Percentiles rank a stretch among this genome's conserved stretches.
Evolutionary conservation across 2,888 invertebrate genomes (phyloP).

Genomic region (Amiota communis): DNA sequence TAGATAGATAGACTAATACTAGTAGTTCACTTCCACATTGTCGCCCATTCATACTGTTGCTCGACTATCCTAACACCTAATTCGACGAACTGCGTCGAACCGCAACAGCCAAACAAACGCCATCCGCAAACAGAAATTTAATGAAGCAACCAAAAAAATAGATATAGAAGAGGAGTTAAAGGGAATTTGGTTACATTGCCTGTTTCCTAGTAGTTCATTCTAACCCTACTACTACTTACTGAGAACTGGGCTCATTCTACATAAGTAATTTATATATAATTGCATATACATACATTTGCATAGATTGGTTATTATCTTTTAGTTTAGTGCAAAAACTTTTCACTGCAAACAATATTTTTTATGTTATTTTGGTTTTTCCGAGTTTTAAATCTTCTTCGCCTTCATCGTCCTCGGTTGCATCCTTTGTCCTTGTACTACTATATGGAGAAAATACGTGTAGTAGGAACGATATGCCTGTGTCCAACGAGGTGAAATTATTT

Average conservation of each 20-base stretch:
- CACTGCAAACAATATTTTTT: constrained; percentile 46
- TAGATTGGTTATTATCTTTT: constrained; percentile 63
- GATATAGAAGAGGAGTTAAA: not conserved
- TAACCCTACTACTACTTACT: not conserved
- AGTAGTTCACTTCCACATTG: too few relatives aligned
- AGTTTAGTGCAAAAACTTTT: constrained; percentile 60
- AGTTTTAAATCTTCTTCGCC: constrained; percentile 17
- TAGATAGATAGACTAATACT: too few relatives aligned
- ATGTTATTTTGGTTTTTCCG: constrained; percentile 23
- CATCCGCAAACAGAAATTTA: constrained; percentile 51
- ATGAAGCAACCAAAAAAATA: constrained; percentile 51
- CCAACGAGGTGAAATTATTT: constrained; percentile 54
- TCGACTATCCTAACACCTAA: constrained; percentile 7
- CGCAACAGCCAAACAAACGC: constrained; percentile 29
- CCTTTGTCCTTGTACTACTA: too few relatives aligned
- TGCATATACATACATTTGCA: constrained; percentile 15
- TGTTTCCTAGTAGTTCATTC: not conserved
- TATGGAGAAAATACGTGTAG: too few relatives aligned
- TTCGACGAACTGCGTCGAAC: constrained; percentile 25
- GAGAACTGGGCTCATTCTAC: too few relatives aligned
- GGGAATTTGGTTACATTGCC: not conserved
- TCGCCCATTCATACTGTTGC: too few relatives aligned
- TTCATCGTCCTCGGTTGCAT: not conserved
- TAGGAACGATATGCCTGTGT: not conserved
- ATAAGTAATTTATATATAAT: too few relatives aligned